Evolutionary conservation across 35 echinoderm and acorn worm genomes (phyloP).

Genomic region (Strongylocentrotus purpuratus): DNA sequence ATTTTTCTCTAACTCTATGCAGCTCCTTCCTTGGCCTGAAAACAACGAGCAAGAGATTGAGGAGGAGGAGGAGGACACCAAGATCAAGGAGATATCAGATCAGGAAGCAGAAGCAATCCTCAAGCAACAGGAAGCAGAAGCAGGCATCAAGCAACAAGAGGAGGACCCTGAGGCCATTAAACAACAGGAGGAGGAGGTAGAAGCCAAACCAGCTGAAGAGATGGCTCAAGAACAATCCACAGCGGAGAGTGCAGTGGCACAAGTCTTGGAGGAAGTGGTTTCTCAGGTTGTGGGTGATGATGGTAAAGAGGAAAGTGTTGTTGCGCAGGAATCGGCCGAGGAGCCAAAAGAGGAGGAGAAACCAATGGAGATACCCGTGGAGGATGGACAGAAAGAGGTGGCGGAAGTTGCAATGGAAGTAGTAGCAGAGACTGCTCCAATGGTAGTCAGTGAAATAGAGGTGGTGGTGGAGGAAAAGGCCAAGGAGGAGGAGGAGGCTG

Average conservation of each 20-base stretch:
- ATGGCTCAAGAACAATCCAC: not conserved
- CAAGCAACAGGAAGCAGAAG: not conserved
- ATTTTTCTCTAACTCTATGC: not conserved
- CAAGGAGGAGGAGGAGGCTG: conserved; percentile 7
- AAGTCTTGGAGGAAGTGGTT: conserved; percentile 33
- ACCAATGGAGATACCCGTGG: not conserved
- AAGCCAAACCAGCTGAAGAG: not conserved
- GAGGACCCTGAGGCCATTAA: not conserved
- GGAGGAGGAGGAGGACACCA: not conserved
- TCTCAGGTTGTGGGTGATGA: conserved; percentile 18
- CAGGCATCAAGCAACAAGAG: not conserved
- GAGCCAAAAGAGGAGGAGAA: not conserved
- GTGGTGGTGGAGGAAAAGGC: not conserved
- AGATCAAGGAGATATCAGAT: not conserved
- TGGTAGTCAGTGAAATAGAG: not conserved
- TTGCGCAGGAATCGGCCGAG: not conserved
- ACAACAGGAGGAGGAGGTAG: not conserved
- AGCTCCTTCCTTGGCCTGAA: conserved; percentile 34
- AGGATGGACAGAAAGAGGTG: conserved; percentile 16
- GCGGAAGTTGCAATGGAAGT: not conserved
- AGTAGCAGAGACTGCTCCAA: not conserved
- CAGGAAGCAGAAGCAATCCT: not conserved
- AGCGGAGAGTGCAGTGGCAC: conserved; percentile 1
- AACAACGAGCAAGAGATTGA: conserved; percentile 17
- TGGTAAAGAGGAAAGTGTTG: not conserved